phyloP scores from a whole-genome alignment of 2,888 invertebrate genomes.

The Alviniconcha strummeri region DNA sequence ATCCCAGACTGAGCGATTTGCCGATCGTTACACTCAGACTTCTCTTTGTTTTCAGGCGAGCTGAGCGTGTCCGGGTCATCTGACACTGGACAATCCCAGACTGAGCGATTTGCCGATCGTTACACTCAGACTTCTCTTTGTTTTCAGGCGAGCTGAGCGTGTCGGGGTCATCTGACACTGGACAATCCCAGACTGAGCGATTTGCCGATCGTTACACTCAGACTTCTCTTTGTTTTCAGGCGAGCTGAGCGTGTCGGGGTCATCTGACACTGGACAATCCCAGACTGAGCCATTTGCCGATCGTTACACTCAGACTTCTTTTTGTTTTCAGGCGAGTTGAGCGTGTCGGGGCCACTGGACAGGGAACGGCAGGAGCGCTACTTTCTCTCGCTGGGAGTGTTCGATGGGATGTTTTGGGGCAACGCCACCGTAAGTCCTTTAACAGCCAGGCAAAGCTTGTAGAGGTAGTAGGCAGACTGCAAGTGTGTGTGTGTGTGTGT shows the following conservation, averaged over 20 bases:
- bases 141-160: conserved; percentile 48
- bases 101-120: too few relatives aligned
- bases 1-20: too few relatives aligned
- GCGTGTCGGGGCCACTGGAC: conserved; percentile 49
- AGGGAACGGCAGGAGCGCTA: conserved; percentile 42
- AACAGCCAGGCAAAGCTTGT: not conserved
- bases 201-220: too few relatives aligned
- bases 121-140: not conserved
- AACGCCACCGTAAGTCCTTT: conserved; percentile 32
- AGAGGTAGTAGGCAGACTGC: too few relatives aligned
- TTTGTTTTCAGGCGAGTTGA: conserved; percentile 46
- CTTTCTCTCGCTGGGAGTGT: conserved; percentile 44
- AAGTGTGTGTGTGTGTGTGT: too few relatives aligned
- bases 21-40: too few relatives aligned
- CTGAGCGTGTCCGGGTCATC: conserved; percentile 46
- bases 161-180: conserved; percentile 46
- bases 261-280: too few relatives aligned
- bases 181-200: conserved; percentile 31
- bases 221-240: conserved; percentile 42
- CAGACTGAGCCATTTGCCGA: too few relatives aligned
- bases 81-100: conserved; percentile 41
- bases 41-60: conserved; percentile 43
- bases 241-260: conserved; percentile 35
- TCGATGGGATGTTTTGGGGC: conserved; percentile 41
- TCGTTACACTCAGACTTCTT: too few relatives aligned